Evolutionary conservation across 2,888 invertebrate species (phyloP).

Genomic region (Corbicula japonica): DNA sequence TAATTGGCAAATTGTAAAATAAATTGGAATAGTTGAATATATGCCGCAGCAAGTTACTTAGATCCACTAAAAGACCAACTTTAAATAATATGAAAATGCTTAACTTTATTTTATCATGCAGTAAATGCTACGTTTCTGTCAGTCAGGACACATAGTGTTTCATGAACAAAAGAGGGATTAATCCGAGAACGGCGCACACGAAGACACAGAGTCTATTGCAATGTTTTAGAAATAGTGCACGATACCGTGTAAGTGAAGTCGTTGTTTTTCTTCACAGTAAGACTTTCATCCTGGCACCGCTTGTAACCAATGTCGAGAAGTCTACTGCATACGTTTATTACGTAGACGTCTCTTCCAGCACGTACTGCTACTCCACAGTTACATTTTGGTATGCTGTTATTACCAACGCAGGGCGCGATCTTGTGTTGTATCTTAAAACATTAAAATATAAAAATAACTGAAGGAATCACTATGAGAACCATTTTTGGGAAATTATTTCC

Average conservation of each 20-base stretch:
- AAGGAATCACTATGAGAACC: no score
- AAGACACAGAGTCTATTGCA: neutral
- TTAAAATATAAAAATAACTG: neutral
- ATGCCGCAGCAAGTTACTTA: neutral
- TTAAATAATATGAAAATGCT: neutral
- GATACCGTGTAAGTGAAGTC: conserved; percentile 49
- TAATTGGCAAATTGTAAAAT: neutral
- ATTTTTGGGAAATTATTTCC: no score
- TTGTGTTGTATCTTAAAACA: conserved; percentile 32
- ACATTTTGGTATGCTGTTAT: conserved; percentile 13
- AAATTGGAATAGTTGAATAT: neutral
- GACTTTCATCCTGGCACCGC: conserved; percentile 22
- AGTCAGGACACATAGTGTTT: neutral
- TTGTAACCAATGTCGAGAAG: conserved; percentile 38
- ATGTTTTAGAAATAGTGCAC: neutral
- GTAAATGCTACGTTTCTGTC: neutral
- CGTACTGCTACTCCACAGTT: conserved; percentile 38
- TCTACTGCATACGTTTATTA: conserved; percentile 41
- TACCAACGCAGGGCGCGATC: conserved; percentile 17
- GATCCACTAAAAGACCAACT: neutral
- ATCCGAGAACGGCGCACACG: neutral
- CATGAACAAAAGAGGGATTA: neutral
- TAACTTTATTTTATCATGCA: neutral
- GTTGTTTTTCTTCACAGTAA: conserved; percentile 45
- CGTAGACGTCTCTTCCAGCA: conserved; percentile 42